Percentiles rank a stretch among this genome's conserved stretches.
Evolutionary conservation across 2,888 invertebrate genomes (phyloP).

Genomic region (Xylota sylvarum): DNA sequence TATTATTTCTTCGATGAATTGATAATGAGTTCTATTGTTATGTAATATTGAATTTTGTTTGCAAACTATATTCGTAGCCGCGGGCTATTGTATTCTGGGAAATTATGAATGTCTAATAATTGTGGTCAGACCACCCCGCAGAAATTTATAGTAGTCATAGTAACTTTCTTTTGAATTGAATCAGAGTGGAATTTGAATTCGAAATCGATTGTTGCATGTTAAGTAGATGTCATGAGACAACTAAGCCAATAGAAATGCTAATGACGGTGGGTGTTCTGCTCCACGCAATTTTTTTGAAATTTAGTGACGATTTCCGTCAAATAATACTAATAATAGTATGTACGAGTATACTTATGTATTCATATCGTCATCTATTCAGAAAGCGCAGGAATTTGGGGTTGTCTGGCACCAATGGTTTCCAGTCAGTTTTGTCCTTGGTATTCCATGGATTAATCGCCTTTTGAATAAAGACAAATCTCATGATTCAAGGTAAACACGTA

Average conservation of each 20-base stretch:
- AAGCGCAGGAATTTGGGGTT: no score
- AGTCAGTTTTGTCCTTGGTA: no score
- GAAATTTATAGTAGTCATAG: slow-evolving; percentile 1
- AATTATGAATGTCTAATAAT: slow-evolving; percentile 8
- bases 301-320: background rate
- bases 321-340: background rate
- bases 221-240: background rate
- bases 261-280: background rate
- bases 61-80: background rate
- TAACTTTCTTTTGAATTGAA: background rate
- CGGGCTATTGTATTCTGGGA: background rate
- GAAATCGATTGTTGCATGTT: background rate
- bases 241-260: background rate
- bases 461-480: no score
- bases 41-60: slow-evolving; percentile 1
- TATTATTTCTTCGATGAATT: background rate
- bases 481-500: no score
- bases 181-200: background rate
- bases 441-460: no score
- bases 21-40: slow-evolving; percentile 6
- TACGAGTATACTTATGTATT: background rate
- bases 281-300: background rate
- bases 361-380: no score
- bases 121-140: background rate
- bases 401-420: no score